Evolutionary conservation across 2,113 vertebrate species (phyloP).

Genomic region (Eulemur rufifrons): DNA sequence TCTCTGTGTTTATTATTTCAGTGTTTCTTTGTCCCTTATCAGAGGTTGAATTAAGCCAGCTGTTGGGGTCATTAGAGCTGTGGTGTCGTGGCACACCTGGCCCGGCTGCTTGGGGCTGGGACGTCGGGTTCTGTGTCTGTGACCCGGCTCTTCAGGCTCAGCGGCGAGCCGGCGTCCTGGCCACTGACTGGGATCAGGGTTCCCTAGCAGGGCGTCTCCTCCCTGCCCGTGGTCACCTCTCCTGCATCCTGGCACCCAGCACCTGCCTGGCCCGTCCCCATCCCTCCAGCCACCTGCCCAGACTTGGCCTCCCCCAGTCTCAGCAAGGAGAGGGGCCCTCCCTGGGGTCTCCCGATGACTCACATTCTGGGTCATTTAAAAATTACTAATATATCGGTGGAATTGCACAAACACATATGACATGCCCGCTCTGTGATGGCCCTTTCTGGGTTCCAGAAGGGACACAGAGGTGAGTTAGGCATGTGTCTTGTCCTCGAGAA

Average conservation of each 20-base stretch:
- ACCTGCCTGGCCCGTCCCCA: background rate
- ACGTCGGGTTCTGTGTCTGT: background rate
- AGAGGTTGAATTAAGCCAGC: background rate
- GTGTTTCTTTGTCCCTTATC: background rate
- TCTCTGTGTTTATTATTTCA: background rate
- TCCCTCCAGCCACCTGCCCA: background rate
- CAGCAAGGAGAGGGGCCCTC: no score
- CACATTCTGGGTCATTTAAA: background rate
- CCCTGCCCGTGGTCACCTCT: no score
- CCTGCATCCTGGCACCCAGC: fast-evolving
- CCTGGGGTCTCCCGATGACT: background rate
- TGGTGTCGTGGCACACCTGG: fast-evolving
- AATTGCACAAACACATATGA: fast-evolving
- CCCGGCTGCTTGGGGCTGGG: background rate
- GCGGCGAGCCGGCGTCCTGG: background rate
- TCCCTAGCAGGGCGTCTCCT: background rate
- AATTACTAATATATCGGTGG: fast-evolving
- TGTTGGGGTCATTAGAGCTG: background rate
- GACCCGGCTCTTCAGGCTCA: background rate
- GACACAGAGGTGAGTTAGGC: fast-evolving
- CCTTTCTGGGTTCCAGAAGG: background rate
- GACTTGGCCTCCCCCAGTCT: background rate
- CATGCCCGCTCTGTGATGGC: no score
- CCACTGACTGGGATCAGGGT: background rate
- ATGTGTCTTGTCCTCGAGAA: no score